Base-by-base conservation (phyloP, 2,113 vertebrate genomes). In the Bungarus multicinctus region DNA sequence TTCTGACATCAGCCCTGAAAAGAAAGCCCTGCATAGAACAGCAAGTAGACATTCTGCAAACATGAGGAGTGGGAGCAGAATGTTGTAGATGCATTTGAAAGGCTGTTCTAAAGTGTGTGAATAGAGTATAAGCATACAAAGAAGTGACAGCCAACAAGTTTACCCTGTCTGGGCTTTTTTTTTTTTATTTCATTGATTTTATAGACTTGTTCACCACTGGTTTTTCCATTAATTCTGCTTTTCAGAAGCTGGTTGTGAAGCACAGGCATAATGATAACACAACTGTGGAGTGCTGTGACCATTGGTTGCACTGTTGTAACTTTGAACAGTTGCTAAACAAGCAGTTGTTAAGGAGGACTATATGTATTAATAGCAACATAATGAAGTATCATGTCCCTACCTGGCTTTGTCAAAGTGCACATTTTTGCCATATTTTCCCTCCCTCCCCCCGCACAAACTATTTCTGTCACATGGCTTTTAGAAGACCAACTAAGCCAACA, bases 401-500 rank as follows among this genome's bases (percentile, higher is more conserved):
- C 54, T 88, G 22, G 25, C 34, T 58, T 45, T 89, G 53, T 57
- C 58, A 55, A 88, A 55, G n/a, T 88, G 53, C 52, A 25, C 9
- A 11, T 55, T 88, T 54, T 55, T 88, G 87, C 53, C 45, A 12
- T 18, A 50, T 50, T 27, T 4, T 12, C 43, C 11, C 25, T 60
- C 3, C 1, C 30, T 12, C 25, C 10, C 58, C 4, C 27, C 3
- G 1, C 58, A 20, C 39, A 85, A 39, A 57, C 57, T 55, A 25
- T 93, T 93, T 85, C 50, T 89, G 25, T 55, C 74, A 89, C 74
- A n/a, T n/a, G 74, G 89, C 85, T 1, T 88, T 95, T 92, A 91
- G 87, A 91, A 86, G 93, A 93, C 25, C 89, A 94, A 3, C 74
- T 89, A 34, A 58, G 90, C 50, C 94, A 95, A 85, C 94, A 95